Evolutionary conservation across 2,797 vertebrate genomes (phyloP).

Genomic region (Podarcis siculus): DNA sequence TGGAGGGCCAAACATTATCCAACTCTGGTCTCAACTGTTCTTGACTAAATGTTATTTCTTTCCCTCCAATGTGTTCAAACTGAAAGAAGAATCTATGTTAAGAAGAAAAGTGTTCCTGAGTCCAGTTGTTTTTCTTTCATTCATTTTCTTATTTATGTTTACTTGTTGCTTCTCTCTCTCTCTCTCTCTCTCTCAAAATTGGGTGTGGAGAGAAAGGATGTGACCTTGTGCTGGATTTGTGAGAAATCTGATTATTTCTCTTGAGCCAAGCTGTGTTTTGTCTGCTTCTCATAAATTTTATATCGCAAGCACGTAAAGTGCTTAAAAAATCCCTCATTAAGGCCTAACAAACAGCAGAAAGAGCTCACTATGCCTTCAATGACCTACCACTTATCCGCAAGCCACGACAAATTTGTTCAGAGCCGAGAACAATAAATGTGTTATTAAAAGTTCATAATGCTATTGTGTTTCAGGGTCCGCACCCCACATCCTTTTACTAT

Average conservation of each 20-base stretch:
- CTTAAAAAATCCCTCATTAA: slow-evolving; percentile 30
- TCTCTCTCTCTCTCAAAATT: not conserved
- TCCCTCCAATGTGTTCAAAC: not conserved
- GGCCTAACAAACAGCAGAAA: not conserved
- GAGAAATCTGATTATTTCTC: slow-evolving; percentile 12
- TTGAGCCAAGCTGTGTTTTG: not conserved
- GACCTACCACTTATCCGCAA: slow-evolving; percentile 2
- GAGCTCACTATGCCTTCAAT: not conserved
- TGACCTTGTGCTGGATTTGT: not conserved
- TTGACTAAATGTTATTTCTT: not conserved
- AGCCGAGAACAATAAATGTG: not conserved
- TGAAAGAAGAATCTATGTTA: not conserved
- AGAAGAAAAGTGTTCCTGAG: not conserved
- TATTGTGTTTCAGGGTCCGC: not conserved
- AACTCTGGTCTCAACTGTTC: not conserved
- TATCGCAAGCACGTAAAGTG: slow-evolving; percentile 16
- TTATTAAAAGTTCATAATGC: slow-evolving; percentile 32
- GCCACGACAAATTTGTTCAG: slow-evolving; percentile 36
- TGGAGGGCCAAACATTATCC: no score
- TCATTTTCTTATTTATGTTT: not conserved
- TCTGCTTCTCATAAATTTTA: not conserved
- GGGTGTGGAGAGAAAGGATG: not conserved
- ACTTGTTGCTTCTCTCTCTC: no score
- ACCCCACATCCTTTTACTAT: not conserved
- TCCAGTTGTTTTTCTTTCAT: not conserved